Conservation (phyloP, 2,888 invertebrate genomes). For the Cotesia congregata region DNA sequence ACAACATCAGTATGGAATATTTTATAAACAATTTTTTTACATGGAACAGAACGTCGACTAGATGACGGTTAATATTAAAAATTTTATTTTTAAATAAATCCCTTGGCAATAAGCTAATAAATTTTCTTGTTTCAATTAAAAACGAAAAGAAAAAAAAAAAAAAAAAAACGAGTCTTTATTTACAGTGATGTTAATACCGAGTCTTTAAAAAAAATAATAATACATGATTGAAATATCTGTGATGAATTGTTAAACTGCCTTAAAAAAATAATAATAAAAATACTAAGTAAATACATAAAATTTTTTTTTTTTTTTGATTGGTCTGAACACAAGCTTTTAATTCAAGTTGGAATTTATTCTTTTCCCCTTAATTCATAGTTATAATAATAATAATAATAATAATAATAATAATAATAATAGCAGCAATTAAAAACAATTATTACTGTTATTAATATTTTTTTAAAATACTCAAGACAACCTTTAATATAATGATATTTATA, state of each 20-base stretch:
- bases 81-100: constrained; percentile 16
- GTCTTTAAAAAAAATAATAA: neutral
- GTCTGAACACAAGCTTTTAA: constrained; percentile 66
- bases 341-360: constrained; percentile 51
- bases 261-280: neutral
- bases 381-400: neutral
- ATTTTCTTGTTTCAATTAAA: neutral
- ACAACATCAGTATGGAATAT: neutral
- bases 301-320: constrained; percentile 50
- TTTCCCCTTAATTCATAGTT: neutral
- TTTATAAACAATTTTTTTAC: constrained; percentile 8
- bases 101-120: constrained; percentile 20
- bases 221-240: constrained; percentile 2
- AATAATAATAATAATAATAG: neutral
- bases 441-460: constrained; percentile 4
- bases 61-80: constrained; percentile 19
- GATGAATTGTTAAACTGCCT: neutral
- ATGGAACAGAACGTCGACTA: constrained; percentile 19
- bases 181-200: constrained; percentile 21
- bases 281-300: constrained; percentile 21
- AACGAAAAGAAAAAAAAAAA: neutral
- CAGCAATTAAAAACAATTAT: neutral
- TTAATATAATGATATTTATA: neutral
- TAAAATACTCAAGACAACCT: neutral
- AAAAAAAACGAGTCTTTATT: constrained; percentile 10